phyloP scores from a whole-genome alignment of 1,140 invertebrate species.

The Drosophila pseudoobscura region DNA sequence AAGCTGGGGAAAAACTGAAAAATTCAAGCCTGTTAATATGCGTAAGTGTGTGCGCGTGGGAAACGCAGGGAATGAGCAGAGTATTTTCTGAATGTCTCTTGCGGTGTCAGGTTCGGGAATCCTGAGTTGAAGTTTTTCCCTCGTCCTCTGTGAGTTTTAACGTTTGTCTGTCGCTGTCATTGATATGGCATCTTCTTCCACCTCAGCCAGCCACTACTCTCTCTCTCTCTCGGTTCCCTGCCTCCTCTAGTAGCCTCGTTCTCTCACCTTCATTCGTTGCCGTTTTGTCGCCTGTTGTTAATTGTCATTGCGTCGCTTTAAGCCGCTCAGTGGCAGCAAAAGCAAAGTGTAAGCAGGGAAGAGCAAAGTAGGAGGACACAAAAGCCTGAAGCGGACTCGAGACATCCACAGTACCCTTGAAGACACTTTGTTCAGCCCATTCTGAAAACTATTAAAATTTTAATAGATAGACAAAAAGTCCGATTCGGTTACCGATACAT shows the following conservation, averaged over 20 bases:
- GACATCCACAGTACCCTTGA: no score
- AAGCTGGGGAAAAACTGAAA: constrained; percentile 32
- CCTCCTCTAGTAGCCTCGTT: neutral
- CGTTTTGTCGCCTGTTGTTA: constrained; percentile 74
- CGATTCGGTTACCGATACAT: no score
- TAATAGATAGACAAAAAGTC: no score
- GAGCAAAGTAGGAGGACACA: neutral
- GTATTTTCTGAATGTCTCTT: constrained; percentile 12
- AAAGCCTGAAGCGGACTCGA: no score
- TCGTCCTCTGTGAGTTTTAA: neutral
- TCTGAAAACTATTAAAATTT: constrained; percentile 4
- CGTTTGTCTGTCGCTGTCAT: constrained; percentile 52
- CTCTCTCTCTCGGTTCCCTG: neutral
- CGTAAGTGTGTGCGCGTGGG: constrained; percentile 48
- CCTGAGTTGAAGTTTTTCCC: constrained; percentile 20
- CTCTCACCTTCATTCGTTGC: constrained; percentile 31
- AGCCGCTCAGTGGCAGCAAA: constrained; percentile 53
- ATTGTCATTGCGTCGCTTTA: constrained; percentile 78
- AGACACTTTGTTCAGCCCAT: no score
- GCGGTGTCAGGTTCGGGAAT: constrained; percentile 28
- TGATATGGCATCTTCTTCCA: constrained; percentile 57
- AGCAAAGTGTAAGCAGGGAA: neutral
- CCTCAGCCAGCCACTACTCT: constrained; percentile 12
- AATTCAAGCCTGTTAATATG: constrained; percentile 72
- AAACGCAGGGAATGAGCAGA: neutral